Base-by-base conservation (phyloP, 2,888 invertebrate genomes). In the Villa cingulata region DNA sequence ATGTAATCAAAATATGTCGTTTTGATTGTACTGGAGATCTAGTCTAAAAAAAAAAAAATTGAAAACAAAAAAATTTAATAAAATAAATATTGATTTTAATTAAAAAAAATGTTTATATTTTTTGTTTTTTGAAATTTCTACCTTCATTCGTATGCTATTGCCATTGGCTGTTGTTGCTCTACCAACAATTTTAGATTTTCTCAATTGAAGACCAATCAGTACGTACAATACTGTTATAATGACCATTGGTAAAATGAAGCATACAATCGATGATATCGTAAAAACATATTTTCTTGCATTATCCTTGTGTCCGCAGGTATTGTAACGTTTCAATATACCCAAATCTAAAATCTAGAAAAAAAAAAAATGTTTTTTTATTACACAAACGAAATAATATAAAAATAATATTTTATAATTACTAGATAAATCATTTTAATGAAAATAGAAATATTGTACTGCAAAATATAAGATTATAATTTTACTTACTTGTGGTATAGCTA, bases 401-500 rank as follows among this genome's bases (percentile, higher is more conserved):
- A n/a, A n/a, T n/a, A n/a, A n/a, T n/a, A n/a, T n/a, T n/a, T n/a
- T n/a, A n/a, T n/a, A n/a, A n/a, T n/a, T n/a, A n/a, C n/a, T n/a
- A n/a, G n/a, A n/a, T n/a, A n/a, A 16, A 37, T 6, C 17, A 23
- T 9, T 34, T 36, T 16, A 40, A 46, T 36, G 39, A 15, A 5
- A 18, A 14, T 34, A 16, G 14, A 38, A 18, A 41, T 41, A 41
- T 46, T 46, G n/a, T n/a, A n/a, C n/a, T n/a, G n/a, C n/a, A n/a
- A n/a, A n/a, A n/a, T n/a, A n/a, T n/a, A n/a, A n/a, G n/a, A n/a
- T 27, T 27, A 9, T 27, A 1, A 27, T 27, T 27, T 10, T 47
- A 47, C 46, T 42, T 37, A 47, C 83, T 60, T 81, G 81, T 0
- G 83, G 83, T 14, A 81, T 66, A 0, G 83, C 84, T 56, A 81